Conservation (phyloP, 2,888 invertebrate genomes). For the Xestia c-nigrum region DNA sequence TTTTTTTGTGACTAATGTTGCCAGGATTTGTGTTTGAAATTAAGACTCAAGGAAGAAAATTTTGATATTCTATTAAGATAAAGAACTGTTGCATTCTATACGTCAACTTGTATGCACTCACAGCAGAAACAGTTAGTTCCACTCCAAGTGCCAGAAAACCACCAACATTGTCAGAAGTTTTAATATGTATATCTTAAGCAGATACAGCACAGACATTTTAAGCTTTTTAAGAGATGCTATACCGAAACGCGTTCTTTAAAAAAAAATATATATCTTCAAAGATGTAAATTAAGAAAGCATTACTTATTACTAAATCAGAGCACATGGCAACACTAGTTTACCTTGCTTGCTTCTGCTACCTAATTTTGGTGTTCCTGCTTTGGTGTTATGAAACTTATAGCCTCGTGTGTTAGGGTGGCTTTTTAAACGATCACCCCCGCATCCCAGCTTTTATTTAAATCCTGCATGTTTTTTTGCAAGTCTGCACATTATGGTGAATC, state of each 20-base stretch:
- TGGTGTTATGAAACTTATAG: constrained; percentile 6
- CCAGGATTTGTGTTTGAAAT: constrained; percentile 25
- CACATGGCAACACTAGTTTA: constrained; percentile 55
- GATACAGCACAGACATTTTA: neutral
- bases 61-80: neutral
- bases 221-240: neutral
- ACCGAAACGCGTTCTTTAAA: neutral
- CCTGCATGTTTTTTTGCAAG: constrained; percentile 40
- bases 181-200: neutral
- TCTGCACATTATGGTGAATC: constrained; percentile 8
- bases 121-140: neutral
- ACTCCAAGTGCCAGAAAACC: neutral
- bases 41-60: neutral
- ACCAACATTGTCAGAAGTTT: neutral
- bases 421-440: neutral
- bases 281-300: neutral
- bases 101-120: neutral
- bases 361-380: constrained; percentile 44
- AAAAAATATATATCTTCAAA: neutral
- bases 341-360: constrained; percentile 25
- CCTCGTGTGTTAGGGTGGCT: neutral
- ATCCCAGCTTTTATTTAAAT: neutral
- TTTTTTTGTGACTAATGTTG: constrained; percentile 40
- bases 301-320: constrained; percentile 3
- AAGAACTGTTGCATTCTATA: neutral